Conservation (phyloP, 2,113 vertebrate genomes). For the Calonectris borealis region DNA sequence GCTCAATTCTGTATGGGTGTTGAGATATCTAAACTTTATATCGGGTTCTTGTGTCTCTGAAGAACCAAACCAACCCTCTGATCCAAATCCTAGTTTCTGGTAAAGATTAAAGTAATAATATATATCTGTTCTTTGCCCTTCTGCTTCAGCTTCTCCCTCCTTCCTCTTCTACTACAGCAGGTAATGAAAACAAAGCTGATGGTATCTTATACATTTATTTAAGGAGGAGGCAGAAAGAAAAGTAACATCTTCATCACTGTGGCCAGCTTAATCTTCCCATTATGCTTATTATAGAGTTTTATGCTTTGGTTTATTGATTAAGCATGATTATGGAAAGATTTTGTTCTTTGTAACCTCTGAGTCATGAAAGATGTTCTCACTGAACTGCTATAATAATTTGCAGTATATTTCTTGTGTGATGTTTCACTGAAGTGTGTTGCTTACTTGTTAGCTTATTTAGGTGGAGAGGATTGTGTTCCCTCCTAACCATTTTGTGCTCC, state of each 20-base stretch:
- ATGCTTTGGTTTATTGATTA: background rate
- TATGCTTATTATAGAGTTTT: background rate
- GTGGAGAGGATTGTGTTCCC: background rate
- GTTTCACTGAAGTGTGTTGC: background rate
- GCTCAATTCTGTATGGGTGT: background rate
- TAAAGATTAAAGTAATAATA: background rate
- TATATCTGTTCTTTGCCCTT: background rate
- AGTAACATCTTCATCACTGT: background rate
- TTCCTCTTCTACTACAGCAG: background rate
- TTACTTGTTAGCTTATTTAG: background rate
- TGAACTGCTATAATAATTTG: background rate
- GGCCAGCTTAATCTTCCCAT: background rate
- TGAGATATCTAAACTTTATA: background rate
- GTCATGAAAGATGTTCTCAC: background rate
- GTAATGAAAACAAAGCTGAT: background rate
- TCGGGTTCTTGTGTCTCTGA: background rate
- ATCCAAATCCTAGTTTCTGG: background rate
- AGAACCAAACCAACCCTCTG: fast-evolving
- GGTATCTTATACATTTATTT: background rate
- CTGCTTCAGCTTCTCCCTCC: background rate
- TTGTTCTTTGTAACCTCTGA: background rate
- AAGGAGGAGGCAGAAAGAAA: background rate
- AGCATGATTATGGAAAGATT: background rate
- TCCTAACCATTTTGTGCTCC: background rate
- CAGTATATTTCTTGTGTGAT: background rate